Evolutionary conservation across 2,888 invertebrate species (phyloP), one percentile per base, ranked within the genome.

Genomic region (Chloroclystis v-ata): DNA sequence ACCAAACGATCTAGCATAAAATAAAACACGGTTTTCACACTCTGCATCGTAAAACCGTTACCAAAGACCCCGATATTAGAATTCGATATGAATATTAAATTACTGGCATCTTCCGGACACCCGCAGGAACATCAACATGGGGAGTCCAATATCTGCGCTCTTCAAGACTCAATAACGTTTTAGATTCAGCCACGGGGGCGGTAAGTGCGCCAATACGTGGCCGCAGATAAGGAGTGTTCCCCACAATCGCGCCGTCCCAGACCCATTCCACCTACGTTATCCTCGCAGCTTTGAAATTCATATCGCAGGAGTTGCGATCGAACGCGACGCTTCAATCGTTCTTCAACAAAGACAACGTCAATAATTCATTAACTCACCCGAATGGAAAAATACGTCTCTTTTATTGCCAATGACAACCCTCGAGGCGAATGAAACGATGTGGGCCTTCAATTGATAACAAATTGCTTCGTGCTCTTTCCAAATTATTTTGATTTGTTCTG

Each of bases 121-220:
- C 56, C 64, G 43, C 46, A 59, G 54, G 69, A 69, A 72, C 73
- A 75, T 70, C 65, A 60, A 62, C 69, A 63, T 65, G 73, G 56
- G 55, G 68, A 69, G 72, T 75, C 69, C 72, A 78, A 78, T 78
- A 77, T 78, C 70, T 61, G 64, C 61, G 54, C 43, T 63, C 60
- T 67, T 67, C 68, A 69, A 67, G 67, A 65, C 69, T 75, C 75
- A 75, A 78, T 80, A 80, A 75, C 75, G 72, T 69, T 77, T 74
- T 75, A 77, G 72, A 74, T 69, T 73, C 72, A 67, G 41, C 63
- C 65, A 59, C 59, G 60, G 61, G 63, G 68, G 71, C 68, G 63
- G 73, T 77, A 75, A 78, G 71, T 68, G 70, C 66, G 66, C 69
- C 73, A 72, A 76, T 78, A 74, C 70, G 70, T 68, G 63, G 59